These are phyloP conservation scores for Drosophila lacertosa DNA, from an alignment of 1,140 invertebrate genomes.

Conservation along the genomic window DNA sequence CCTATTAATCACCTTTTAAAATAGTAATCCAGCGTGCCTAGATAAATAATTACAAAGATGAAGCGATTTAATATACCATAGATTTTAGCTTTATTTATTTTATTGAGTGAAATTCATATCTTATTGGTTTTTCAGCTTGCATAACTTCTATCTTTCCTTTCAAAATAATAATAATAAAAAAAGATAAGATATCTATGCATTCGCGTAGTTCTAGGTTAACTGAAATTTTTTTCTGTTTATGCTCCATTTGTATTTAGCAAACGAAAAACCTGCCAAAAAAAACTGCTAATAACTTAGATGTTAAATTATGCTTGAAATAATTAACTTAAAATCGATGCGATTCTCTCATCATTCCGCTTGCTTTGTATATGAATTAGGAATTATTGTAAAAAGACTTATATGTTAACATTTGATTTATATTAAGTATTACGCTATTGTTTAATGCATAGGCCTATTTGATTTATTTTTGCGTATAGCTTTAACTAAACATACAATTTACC, in stretches of 20 bases:
- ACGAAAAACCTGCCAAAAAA: constrained; percentile 4
- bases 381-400: constrained; percentile 55
- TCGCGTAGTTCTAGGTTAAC: constrained; percentile 20
- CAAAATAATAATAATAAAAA: constrained; percentile 7
- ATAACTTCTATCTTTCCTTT: constrained; percentile 15
- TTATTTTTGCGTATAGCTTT: constrained; percentile 14
- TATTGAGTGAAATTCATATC: constrained; percentile 30
- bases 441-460: constrained; percentile 43
- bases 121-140: constrained; percentile 18
- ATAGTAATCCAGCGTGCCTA: constrained; percentile 47
- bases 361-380: constrained; percentile 43
- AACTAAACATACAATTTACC: constrained; percentile 29
- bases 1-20: constrained; percentile 35
- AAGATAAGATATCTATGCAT: constrained; percentile 11
- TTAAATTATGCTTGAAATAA: constrained; percentile 29
- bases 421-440: constrained; percentile 48
- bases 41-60: constrained; percentile 47
- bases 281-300: constrained; percentile 48
- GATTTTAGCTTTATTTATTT: constrained; percentile 36
- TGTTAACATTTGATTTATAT: constrained; percentile 58
- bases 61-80: constrained; percentile 37
- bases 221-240: constrained; percentile 8
- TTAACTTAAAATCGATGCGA: constrained; percentile 46
- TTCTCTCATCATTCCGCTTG: constrained; percentile 10
- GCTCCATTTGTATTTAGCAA: constrained; percentile 10